Evolutionary conservation across 1,140 invertebrate species (phyloP), one percentile per base, ranked within the genome.

Genomic region (Atopsyche davidsoni): DNA sequence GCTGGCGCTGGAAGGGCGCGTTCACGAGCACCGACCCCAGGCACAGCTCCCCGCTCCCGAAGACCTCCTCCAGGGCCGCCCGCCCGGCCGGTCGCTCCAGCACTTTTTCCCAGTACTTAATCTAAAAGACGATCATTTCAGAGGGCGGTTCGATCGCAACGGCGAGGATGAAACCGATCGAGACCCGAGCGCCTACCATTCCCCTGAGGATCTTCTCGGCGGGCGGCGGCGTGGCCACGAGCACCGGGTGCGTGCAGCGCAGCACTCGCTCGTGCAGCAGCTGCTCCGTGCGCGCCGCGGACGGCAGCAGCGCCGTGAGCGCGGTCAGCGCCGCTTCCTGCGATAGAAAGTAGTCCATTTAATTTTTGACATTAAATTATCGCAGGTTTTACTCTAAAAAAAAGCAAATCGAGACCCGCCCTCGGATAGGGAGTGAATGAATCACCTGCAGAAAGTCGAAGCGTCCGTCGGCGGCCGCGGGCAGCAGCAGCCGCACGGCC

Each of bases 51-150:
- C 75, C 66, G 1, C 79, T 76, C 2, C 76, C 77, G 51, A 93
- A 93, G 58, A 94, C 91, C 51, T 80, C 74, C 48, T 88, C 83
- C 56, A 95, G 79, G 0, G 92, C 90, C 59, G 82, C 78, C 35
- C 86, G 79, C 0, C 90, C 91, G 1, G 83, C 75, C 10, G 82
- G 73, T 53, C 85, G 86, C 21, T 93, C 89, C 7, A 95, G 62
- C 40, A 92, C 77, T 53, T 82, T 81, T 66, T 92, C 89, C 79
- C 92, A 86, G 60, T 90, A 92, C 54, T 85, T 73, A 3, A 73
- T 65, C 70, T 73, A 40, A 6, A 59, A 52, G 39, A 46, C 24
- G n/a, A 28, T 28, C 6, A 7, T n/a, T 7, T n/a, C n/a, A n/a
- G n/a, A n/a, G n/a, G n/a, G n/a, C n/a, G n/a, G 4, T 4, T 35